Conservation (phyloP, 2,113 vertebrate genomes). For the Ariopsis seemanni region DNA sequence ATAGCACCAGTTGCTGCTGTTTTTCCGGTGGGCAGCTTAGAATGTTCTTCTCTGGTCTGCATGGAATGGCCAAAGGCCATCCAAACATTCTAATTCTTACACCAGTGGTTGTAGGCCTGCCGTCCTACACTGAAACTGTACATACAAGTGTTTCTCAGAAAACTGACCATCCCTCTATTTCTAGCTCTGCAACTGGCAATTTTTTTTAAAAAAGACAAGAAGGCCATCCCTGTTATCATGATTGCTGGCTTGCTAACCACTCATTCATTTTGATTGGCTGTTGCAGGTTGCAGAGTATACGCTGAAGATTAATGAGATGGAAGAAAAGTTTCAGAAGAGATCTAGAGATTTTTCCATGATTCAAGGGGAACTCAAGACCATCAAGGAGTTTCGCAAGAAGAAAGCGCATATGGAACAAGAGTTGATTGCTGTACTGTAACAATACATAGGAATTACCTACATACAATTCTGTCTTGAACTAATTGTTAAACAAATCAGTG, state of each 20-base stretch:
- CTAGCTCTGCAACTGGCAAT: conserved; percentile 44
- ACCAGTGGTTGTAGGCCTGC: conserved; percentile 46
- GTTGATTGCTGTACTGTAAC: conserved; percentile 65
- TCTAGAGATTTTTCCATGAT: conserved; percentile 76
- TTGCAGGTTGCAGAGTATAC: conserved; percentile 71
- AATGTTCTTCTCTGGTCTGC: conserved; percentile 45
- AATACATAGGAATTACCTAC: neutral
- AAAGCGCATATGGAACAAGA: conserved; percentile 82
- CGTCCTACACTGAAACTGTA: conserved; percentile 47
- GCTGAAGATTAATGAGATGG: conserved; percentile 70
- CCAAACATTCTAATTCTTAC: conserved; percentile 53
- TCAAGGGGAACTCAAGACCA: conserved; percentile 76
- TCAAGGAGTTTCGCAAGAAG: conserved; percentile 77
- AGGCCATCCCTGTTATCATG: conserved; percentile 30
- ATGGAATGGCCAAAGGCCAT: conserved; percentile 50
- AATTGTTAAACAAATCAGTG: neutral
- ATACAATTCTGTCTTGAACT: conserved; percentile 2
- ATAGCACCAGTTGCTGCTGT: conserved; percentile 30
- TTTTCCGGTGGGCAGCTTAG: conserved; percentile 33
- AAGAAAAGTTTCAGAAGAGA: conserved; percentile 74
- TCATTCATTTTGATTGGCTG: conserved; percentile 39
- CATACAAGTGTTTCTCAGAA: conserved; percentile 42
- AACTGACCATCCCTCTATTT: conserved; percentile 41
- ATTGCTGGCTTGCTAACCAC: conserved; percentile 2
- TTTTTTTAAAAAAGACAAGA: neutral